Percentiles rank a stretch among this genome's conserved stretches.
Evolutionary conservation across 2,113 vertebrate genomes (phyloP).

Genomic region (Laticauda colubrina): DNA sequence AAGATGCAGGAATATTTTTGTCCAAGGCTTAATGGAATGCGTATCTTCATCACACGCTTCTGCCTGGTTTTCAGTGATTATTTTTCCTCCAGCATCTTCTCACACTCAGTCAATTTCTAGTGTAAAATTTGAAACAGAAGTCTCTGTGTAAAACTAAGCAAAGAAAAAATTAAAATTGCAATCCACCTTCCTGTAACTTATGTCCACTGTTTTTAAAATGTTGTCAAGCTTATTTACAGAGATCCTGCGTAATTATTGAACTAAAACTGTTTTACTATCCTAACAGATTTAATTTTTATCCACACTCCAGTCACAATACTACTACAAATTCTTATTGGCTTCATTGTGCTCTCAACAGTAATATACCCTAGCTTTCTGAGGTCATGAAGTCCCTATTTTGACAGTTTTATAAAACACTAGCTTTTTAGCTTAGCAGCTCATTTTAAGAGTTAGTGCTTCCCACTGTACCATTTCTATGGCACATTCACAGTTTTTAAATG

Average conservation of each 20-base stretch:
- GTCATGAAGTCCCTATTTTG: neutral
- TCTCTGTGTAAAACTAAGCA: neutral
- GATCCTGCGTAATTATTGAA: neutral
- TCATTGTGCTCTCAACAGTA: too few species aligned
- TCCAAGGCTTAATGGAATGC: neutral
- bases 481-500: neutral
- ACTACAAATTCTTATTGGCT: neutral
- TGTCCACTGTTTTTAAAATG: neutral
- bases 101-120: neutral
- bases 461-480: neutral
- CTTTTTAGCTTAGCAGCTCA: neutral
- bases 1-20: neutral
- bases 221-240: neutral
- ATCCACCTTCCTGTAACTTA: neutral
- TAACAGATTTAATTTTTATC: neutral
- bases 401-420: neutral
- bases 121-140: neutral
- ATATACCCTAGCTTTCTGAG: neutral
- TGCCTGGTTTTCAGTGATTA: neutral
- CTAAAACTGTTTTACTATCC: neutral
- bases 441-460: neutral
- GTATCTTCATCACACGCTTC: neutral
- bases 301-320: too few species aligned
- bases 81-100: neutral
- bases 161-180: neutral